These are phyloP conservation scores for Calliopum simillimum DNA, from an alignment of 2,888 invertebrate species.

Conservation along the genomic window DNA sequence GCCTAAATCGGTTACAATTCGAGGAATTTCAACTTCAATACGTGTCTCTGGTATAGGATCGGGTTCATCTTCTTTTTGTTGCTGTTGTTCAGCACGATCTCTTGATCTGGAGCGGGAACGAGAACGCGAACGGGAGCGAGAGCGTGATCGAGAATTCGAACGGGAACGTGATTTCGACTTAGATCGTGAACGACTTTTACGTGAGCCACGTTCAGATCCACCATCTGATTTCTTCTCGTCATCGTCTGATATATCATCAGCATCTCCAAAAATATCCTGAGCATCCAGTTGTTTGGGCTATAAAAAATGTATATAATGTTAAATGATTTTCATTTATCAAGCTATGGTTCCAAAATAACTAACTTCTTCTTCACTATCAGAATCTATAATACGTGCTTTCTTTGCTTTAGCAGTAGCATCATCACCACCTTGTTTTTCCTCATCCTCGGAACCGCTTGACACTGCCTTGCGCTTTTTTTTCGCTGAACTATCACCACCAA, in stretches of 20 bases:
- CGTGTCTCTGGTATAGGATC: slow-evolving; percentile 91
- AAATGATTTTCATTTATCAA: slow-evolving; percentile 19
- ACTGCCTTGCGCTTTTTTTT: slow-evolving; percentile 66
- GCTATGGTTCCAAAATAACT: neutral
- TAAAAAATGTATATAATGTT: neutral
- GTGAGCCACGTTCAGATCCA: slow-evolving; percentile 54
- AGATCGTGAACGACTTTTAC: slow-evolving; percentile 57
- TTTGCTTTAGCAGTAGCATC: slow-evolving; percentile 67
- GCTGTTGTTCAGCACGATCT: slow-evolving; percentile 54
- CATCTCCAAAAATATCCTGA: slow-evolving; percentile 91
- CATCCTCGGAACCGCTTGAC: slow-evolving; percentile 69
- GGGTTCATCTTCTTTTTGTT: slow-evolving; percentile 72
- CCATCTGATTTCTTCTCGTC: slow-evolving; percentile 64
- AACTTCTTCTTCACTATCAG: slow-evolving; percentile 73
- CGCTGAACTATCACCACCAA: slow-evolving; percentile 59
- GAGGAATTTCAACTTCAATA: slow-evolving; percentile 97
- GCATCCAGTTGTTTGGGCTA: slow-evolving; percentile 67
- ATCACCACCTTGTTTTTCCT: slow-evolving; percentile 58
- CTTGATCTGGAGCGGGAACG: slow-evolving; percentile 54
- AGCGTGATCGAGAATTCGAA: slow-evolving; percentile 43
- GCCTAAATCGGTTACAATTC: slow-evolving; percentile 92
- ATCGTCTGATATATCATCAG: slow-evolving; percentile 91
- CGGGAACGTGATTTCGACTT: slow-evolving; percentile 43
- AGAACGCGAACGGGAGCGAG: slow-evolving; percentile 51
- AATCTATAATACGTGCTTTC: slow-evolving; percentile 72